Evolutionary conservation across 1,140 invertebrate genomes (phyloP).

Genomic region (Caenorhabditis latens): DNA sequence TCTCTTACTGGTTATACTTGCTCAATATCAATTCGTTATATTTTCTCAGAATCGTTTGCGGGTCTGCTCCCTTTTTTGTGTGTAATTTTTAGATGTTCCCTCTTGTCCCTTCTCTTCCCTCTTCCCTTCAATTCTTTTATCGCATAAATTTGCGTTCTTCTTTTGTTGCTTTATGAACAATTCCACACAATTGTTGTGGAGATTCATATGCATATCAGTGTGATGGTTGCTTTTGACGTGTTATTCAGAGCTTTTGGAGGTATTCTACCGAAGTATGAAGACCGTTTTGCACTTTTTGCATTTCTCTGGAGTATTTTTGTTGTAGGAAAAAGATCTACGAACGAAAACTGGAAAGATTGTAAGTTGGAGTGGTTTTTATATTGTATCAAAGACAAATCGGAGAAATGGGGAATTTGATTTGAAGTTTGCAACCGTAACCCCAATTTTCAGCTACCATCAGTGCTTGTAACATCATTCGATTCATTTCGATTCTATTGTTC

Average conservation of each 20-base stretch:
- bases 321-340: not conserved
- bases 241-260: not conserved
- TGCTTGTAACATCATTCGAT: not conserved
- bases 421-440: not conserved
- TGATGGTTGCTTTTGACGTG: not conserved
- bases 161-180: conserved; percentile 7
- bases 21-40: not conserved
- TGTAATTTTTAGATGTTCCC: not conserved
- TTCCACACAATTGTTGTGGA: not conserved
- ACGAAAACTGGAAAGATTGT: not conserved
- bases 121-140: not conserved
- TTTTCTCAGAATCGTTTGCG: not conserved
- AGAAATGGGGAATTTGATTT: not conserved
- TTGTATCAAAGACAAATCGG: too few species aligned
- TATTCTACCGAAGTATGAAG: conserved; percentile 20
- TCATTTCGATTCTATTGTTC: not conserved
- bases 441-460: not conserved
- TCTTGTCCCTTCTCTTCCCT: not conserved
- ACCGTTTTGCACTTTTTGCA: not conserved
- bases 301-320: conserved; percentile 17
- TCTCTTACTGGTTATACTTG: not conserved
- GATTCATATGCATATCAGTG: not conserved
- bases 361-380: not conserved
- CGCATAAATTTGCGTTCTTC: conserved; percentile 43
- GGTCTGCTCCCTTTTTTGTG: conserved; percentile 25